Evolutionary conservation across 2,888 invertebrate species (phyloP).

Genomic region (Scrobipalpa costella): DNA sequence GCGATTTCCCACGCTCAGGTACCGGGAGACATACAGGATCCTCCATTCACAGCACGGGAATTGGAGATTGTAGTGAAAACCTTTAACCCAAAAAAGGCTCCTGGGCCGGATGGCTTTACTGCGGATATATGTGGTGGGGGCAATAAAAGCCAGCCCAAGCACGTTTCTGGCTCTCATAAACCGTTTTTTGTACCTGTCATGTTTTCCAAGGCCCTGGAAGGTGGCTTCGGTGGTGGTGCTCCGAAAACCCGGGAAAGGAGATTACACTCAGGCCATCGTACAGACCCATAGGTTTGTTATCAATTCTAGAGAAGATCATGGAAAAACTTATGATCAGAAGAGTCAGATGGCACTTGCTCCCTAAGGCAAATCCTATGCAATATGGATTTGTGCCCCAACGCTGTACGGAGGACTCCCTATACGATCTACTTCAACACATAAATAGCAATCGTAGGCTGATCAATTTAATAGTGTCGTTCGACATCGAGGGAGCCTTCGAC

Average conservation of each 20-base stretch:
- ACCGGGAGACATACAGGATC: conserved; percentile 23
- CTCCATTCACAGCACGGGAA: conserved; percentile 30
- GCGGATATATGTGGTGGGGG: not conserved
- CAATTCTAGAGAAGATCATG: not conserved
- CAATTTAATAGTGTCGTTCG: conserved; percentile 21
- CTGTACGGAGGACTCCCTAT: conserved; percentile 19
- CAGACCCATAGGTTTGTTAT: conserved; percentile 6
- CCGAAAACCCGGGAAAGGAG: not conserved
- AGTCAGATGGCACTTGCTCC: not conserved
- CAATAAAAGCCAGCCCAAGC: not conserved
- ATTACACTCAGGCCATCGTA: not conserved
- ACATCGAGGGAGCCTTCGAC: conserved; percentile 32
- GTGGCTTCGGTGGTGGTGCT: not conserved
- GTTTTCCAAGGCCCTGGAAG: not conserved
- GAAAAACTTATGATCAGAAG: conserved; percentile 1
- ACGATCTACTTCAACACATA: not conserved
- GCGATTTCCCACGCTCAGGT: not conserved
- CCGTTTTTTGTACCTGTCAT: not conserved
- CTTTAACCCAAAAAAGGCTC: conserved; percentile 13
- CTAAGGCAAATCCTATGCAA: not conserved
- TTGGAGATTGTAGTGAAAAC: not conserved
- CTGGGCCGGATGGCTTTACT: not conserved
- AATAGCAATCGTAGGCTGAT: not conserved
- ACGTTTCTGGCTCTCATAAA: not conserved
- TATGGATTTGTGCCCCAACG: no score